Evolutionary conservation across 2,888 invertebrate genomes (phyloP).

Genomic region (Tanaodytes sp.): DNA sequence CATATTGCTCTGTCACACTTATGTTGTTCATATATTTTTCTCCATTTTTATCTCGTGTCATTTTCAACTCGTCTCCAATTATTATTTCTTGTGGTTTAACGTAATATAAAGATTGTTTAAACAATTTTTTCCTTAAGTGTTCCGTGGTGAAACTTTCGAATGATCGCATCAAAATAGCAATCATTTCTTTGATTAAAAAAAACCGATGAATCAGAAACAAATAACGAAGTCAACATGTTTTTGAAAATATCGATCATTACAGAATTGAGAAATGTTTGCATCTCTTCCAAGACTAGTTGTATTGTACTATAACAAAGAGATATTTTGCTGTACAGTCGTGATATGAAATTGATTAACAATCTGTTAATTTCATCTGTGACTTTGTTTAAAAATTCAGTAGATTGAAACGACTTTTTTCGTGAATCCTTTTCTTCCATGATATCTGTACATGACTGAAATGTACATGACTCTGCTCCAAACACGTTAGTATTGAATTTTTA

Average conservation of each 20-base stretch:
- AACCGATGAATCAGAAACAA: too few species aligned
- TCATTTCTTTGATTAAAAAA: background rate
- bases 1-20: conserved; percentile 2
- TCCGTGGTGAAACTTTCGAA: conserved; percentile 4
- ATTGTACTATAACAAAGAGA: too few species aligned
- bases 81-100: conserved; percentile 6
- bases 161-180: background rate
- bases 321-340: too few species aligned
- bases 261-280: too few species aligned
- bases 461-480: too few species aligned
- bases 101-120: conserved; percentile 8
- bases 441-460: too few species aligned
- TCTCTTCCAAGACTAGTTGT: too few species aligned
- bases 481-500: too few species aligned
- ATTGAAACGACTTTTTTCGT: too few species aligned
- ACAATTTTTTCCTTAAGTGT: conserved; percentile 14
- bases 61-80: conserved; percentile 21
- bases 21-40: conserved; percentile 2
- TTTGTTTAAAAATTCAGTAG: too few species aligned
- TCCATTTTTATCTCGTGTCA: background rate
- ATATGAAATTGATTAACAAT: background rate
- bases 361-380: too few species aligned
- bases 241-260: background rate
- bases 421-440: too few species aligned
- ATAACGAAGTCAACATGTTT: background rate